These are phyloP conservation scores for Paraplagusia blochii DNA, from an alignment of 2,113 vertebrate genomes.

Conservation along the genomic window DNA sequence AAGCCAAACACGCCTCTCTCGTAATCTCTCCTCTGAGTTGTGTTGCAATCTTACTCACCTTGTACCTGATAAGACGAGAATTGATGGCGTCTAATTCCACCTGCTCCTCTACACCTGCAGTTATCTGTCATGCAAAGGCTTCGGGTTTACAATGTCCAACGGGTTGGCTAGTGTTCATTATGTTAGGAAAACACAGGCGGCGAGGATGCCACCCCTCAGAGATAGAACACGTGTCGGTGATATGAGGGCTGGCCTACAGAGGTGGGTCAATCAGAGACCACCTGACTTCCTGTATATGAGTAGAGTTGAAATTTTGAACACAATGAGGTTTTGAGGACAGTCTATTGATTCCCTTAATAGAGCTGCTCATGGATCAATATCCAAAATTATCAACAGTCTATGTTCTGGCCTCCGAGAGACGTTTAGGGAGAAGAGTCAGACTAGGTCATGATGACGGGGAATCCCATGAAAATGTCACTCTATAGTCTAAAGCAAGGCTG, in stretches of 20 bases:
- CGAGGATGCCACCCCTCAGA: slow-evolving; percentile 9
- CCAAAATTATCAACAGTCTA: slow-evolving; percentile 23
- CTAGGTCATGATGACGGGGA: background rate
- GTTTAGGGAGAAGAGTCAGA: slow-evolving; percentile 3
- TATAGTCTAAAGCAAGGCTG: background rate
- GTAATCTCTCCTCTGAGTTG: slow-evolving; percentile 22
- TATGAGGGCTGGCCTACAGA: slow-evolving; percentile 11
- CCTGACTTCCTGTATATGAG: slow-evolving; percentile 6
- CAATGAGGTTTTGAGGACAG: slow-evolving; percentile 13
- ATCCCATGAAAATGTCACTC: slow-evolving; percentile 17
- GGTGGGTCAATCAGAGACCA: slow-evolving; percentile 20
- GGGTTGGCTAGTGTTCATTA: slow-evolving; percentile 12
- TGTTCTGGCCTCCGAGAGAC: slow-evolving; percentile 7
- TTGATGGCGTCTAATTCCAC: background rate
- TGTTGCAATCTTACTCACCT: slow-evolving; percentile 49
- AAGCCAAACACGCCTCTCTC: slow-evolving; percentile 52
- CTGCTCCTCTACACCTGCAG: slow-evolving; percentile 7
- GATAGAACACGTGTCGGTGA: slow-evolving; percentile 20
- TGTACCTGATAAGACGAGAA: slow-evolving; percentile 31
- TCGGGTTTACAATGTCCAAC: slow-evolving; percentile 13
- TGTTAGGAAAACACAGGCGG: slow-evolving; percentile 5
- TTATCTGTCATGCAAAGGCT: background rate
- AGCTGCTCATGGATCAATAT: slow-evolving; percentile 34
- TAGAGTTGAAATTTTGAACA: slow-evolving; percentile 42
- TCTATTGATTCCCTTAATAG: slow-evolving; percentile 49